Conservation (phyloP, 2,797 vertebrate species). For the Muraenolepis orangiensis region DNA sequence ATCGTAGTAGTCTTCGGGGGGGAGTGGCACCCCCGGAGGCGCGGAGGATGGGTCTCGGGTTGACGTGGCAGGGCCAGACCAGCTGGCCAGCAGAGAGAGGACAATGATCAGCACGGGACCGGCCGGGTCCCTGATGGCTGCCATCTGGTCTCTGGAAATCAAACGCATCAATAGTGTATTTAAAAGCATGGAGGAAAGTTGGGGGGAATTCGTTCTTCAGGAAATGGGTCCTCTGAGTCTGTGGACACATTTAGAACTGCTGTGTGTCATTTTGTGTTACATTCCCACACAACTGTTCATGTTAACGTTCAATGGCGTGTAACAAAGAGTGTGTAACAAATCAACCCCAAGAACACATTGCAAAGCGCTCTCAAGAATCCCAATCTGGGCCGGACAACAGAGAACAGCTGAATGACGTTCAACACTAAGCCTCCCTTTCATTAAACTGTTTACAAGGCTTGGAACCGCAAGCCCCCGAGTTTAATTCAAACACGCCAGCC, state of each 20-base stretch:
- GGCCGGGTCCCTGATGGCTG: conserved; percentile 30
- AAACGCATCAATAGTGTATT: conserved; percentile 26
- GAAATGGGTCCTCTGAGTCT: conserved; percentile 4
- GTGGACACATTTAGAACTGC: background rate
- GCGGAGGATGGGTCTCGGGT: background rate
- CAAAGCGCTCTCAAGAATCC: background rate
- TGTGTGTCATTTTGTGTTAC: background rate
- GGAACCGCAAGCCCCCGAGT: background rate
- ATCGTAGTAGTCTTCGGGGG: conserved; percentile 7
- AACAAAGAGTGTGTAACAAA: no score
- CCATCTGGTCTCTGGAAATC: conserved; percentile 47
- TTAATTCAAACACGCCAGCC: conserved; percentile 4
- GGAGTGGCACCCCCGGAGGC: rapidly evolving
- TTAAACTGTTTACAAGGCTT: conserved; percentile 18
- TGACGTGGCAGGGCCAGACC: conserved; percentile 27
- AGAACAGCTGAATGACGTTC: background rate
- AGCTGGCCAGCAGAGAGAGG: conserved; percentile 50
- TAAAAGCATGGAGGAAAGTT: background rate
- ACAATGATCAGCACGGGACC: conserved; percentile 38
- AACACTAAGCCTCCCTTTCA: background rate
- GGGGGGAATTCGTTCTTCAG: conserved; percentile 26
- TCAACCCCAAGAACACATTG: background rate
- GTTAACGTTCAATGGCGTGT: background rate
- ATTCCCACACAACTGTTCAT: background rate
- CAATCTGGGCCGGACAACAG: background rate